phyloP scores from a whole-genome alignment of 1,140 invertebrate genomes.

The Brachionus koreanus region DNA sequence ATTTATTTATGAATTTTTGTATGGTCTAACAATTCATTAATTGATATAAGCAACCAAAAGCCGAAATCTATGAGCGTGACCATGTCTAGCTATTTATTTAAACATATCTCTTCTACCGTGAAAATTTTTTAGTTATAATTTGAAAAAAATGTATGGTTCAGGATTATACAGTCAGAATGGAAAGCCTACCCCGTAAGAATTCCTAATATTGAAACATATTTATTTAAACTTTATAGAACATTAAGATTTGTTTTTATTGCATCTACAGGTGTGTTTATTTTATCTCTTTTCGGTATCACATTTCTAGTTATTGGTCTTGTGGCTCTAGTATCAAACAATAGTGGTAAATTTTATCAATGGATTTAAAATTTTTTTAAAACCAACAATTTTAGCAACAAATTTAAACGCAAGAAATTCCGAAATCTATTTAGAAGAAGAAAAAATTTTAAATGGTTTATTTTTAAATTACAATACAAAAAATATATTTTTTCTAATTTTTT shows the following conservation, averaged over 20 bases:
- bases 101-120: background rate
- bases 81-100: background rate
- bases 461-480: background rate
- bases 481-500: background rate
- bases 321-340: background rate
- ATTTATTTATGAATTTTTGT: background rate
- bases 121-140: background rate
- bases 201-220: background rate
- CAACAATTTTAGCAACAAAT: background rate
- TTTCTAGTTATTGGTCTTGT: background rate
- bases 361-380: background rate
- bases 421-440: background rate
- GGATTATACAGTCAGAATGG: background rate
- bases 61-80: background rate
- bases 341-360: background rate
- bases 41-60: background rate
- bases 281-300: slow-evolving; percentile 6
- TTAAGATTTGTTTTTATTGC: background rate
- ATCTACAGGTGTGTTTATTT: background rate
- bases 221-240: background rate
- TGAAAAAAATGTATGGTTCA: background rate
- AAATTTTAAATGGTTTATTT: background rate
- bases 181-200: background rate
- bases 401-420: background rate
- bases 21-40: background rate